Conservation (phyloP, 2,888 invertebrate genomes). For the Ophonus ardosiacus region DNA sequence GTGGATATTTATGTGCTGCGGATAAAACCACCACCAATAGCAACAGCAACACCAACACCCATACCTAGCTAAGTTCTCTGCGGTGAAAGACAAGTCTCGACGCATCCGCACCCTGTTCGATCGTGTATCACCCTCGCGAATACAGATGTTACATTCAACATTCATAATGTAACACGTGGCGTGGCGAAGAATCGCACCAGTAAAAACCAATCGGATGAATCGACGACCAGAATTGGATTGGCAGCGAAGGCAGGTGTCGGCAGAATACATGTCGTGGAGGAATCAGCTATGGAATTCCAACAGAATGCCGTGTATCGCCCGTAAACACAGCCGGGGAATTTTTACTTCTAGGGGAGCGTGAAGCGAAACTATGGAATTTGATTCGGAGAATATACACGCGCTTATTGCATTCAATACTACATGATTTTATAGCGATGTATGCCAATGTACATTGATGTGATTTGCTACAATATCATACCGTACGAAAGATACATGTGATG, state of each 20-base stretch:
- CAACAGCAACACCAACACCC: not conserved
- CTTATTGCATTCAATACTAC: not conserved
- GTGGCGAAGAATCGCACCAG: slow-evolving; percentile 67
- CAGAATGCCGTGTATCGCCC: slow-evolving; percentile 53
- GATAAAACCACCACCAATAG: slow-evolving; percentile 67
- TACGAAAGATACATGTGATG: no score
- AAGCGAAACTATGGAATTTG: not conserved
- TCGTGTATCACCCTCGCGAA: slow-evolving; percentile 68
- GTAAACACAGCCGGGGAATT: slow-evolving; percentile 48
- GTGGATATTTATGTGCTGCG: slow-evolving; percentile 68
- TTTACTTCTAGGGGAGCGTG: not conserved
- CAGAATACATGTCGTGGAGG: slow-evolving; percentile 67
- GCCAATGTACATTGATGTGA: not conserved
- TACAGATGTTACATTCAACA: slow-evolving; percentile 75
- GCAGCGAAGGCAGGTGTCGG: slow-evolving; percentile 68
- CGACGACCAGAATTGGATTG: slow-evolving; percentile 74
- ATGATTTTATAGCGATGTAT: not conserved
- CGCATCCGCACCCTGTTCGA: slow-evolving; percentile 24
- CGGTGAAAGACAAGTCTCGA: slow-evolving; percentile 65
- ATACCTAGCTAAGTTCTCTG: slow-evolving; percentile 68
- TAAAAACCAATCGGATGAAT: slow-evolving; percentile 73
- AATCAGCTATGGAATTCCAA: slow-evolving; percentile 66
- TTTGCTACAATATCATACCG: not conserved
- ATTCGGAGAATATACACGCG: not conserved
- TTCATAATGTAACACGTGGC: slow-evolving; percentile 73